Evolutionary conservation across 1,140 invertebrate species (phyloP).

Genomic region (Ctenoplectra terminalis): DNA sequence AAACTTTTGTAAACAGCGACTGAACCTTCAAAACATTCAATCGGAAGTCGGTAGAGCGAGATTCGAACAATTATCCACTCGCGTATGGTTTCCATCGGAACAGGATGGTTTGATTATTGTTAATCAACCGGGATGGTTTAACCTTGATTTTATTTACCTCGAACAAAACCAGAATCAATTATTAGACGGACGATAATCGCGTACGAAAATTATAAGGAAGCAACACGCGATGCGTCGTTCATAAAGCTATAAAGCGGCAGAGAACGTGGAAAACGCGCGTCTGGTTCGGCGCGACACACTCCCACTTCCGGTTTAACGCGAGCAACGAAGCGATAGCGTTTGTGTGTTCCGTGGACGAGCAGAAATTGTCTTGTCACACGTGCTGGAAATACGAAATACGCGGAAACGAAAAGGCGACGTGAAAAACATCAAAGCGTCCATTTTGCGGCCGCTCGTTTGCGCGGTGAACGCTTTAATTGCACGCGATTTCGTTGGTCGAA

Average conservation of each 20-base stretch:
- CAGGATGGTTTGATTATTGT: too few species aligned
- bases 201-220: neutral
- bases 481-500: neutral
- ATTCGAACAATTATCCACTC: neutral
- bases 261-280: neutral
- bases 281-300: neutral
- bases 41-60: too few species aligned
- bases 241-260: neutral
- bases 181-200: neutral
- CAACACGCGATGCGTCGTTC: neutral
- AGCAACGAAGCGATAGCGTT: neutral
- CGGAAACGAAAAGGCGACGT: neutral
- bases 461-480: neutral
- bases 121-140: too few species aligned
- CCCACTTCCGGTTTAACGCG: conserved; percentile 32
- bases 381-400: conserved; percentile 13
- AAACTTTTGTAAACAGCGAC: too few species aligned
- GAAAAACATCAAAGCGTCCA: neutral
- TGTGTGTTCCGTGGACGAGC: neutral
- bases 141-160: neutral
- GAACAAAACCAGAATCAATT: neutral
- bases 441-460: neutral
- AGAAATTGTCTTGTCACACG: conserved; percentile 24
- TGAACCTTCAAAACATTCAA: too few species aligned
- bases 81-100: neutral